Conservation (phyloP, 2,113 vertebrate genomes). For the Mugil cephalus region DNA sequence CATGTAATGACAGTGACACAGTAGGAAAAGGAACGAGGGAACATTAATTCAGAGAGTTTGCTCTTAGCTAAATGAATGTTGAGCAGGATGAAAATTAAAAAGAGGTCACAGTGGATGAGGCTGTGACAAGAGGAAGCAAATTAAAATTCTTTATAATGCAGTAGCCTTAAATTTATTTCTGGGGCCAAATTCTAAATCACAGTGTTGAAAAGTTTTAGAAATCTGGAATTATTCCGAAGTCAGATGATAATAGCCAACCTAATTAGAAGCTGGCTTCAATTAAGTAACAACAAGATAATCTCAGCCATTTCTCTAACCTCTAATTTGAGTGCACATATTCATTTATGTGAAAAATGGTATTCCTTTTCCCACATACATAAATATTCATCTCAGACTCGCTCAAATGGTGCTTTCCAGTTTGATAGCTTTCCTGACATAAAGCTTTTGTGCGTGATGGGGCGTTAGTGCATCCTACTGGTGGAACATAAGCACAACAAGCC, state of each 20-base stretch:
- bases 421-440: conserved; percentile 45
- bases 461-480: conserved; percentile 79
- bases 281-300: conserved; percentile 80
- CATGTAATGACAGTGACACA: conserved; percentile 70
- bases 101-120: conserved; percentile 71
- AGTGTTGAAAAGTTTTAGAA: conserved; percentile 68
- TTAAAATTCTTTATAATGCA: conserved; percentile 66
- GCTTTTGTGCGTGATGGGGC: conserved; percentile 52
- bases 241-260: conserved; percentile 76
- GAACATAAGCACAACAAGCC: conserved; percentile 64
- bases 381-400: conserved; percentile 66
- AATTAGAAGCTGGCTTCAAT: conserved; percentile 81
- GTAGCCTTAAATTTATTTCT: conserved; percentile 71
- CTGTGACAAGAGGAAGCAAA: conserved; percentile 73
- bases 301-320: conserved; percentile 75
- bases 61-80: conserved; percentile 77
- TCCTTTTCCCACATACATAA: conserved; percentile 75
- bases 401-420: conserved; percentile 57
- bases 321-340: conserved; percentile 78
- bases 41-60: conserved; percentile 72
- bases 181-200: conserved; percentile 57
- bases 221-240: conserved; percentile 71
- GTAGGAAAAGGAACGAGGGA: conserved; percentile 54
- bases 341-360: conserved; percentile 79
- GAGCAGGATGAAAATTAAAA: conserved; percentile 73